These are phyloP conservation scores for Myocastor coypus DNA, from an alignment of 2,113 vertebrate species.

Conservation along the genomic window DNA sequence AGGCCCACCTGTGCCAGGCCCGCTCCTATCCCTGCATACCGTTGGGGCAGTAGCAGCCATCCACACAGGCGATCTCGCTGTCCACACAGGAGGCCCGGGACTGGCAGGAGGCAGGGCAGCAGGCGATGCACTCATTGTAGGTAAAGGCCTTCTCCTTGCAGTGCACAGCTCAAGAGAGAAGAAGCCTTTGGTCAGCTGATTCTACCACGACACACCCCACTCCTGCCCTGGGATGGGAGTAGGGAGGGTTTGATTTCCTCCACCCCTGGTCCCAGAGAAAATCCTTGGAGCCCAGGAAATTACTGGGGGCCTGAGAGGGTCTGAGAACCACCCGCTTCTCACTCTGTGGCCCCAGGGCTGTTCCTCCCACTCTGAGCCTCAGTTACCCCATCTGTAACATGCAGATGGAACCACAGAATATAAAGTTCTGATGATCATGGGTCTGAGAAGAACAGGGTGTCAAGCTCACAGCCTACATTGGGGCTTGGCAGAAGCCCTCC, in stretches of 20 bases:
- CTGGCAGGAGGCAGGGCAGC: conserved; percentile 93
- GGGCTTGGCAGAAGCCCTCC: not conserved
- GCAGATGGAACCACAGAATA: not conserved
- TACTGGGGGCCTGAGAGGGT: not conserved
- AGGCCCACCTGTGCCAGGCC: not conserved
- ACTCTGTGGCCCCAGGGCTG: not conserved
- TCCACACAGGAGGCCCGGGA: conserved; percentile 91
- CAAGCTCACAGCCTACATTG: not conserved
- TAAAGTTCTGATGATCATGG: not conserved
- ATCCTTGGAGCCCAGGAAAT: not conserved
- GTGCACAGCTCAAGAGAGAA: conserved; percentile 81
- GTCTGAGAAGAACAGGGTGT: not conserved
- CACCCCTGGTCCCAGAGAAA: not conserved
- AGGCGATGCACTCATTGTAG: conserved; percentile 94
- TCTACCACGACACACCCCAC: not conserved
- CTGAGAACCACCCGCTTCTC: not conserved
- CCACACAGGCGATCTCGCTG: conserved; percentile 95
- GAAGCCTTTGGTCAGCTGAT: not conserved
- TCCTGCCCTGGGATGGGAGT: not conserved
- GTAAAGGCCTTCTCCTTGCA: conserved; percentile 90
- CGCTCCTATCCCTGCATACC: conserved; percentile 82
- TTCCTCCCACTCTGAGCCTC: not conserved
- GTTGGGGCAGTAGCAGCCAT: conserved; percentile 96
- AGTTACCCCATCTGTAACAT: not conserved
- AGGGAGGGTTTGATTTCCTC: not conserved